Conservation (phyloP, 1,140 invertebrate genomes). For the Spodoptera frugiperda region DNA sequence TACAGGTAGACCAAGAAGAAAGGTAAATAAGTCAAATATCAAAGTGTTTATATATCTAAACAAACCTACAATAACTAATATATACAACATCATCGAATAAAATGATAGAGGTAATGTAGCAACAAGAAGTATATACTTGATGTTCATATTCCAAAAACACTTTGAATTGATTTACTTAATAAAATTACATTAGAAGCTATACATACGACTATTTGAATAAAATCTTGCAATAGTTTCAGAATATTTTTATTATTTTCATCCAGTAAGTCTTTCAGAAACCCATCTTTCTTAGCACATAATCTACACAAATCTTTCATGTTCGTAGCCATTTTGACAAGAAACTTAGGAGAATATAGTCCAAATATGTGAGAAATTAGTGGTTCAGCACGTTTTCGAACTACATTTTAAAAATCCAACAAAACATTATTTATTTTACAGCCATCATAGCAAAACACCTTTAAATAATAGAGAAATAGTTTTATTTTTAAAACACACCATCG, state of each 20-base stretch:
- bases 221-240: slow-evolving; percentile 75
- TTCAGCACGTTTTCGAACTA: no score
- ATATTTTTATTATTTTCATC: slow-evolving; percentile 75
- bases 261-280: slow-evolving; percentile 76
- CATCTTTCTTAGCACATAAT: slow-evolving; percentile 78
- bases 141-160: background rate
- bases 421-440: background rate
- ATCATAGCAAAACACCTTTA: background rate
- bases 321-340: slow-evolving; percentile 60
- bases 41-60: no score
- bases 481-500: no score
- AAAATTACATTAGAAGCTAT: slow-evolving; percentile 11
- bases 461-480: no score
- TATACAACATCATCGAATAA: no score
- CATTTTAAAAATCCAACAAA: background rate
- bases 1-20: background rate
- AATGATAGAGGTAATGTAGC: no score
- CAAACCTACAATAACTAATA: no score
- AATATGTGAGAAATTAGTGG: no score
- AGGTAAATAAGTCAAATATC: no score
- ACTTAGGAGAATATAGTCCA: no score
- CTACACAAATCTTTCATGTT: slow-evolving; percentile 79
- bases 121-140: no score
- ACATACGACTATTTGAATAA: slow-evolving; percentile 77
- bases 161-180: background rate